Percentiles rank a stretch among this genome's conserved stretches.
Conservation (phyloP, 1,140 invertebrate genomes). For the Drosophila elegans region DNA sequence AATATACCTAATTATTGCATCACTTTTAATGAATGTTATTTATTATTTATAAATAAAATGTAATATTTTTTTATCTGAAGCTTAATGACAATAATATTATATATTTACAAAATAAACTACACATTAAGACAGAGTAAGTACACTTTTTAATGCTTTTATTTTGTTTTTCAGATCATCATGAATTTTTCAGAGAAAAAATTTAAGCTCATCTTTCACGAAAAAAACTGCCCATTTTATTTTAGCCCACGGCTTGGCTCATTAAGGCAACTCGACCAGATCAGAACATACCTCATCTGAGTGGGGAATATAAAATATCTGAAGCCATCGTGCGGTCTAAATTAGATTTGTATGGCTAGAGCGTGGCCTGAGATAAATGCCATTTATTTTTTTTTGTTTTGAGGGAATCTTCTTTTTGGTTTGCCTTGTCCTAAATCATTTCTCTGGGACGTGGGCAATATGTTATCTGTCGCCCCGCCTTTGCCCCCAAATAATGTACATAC, state of each 20-base stretch:
- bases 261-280: background rate
- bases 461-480: slow-evolving; percentile 38
- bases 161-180: no score
- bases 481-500: background rate
- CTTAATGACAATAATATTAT: no score
- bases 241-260: background rate
- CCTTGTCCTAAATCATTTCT: slow-evolving; percentile 12
- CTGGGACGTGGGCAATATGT: slow-evolving; percentile 53
- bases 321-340: slow-evolving; percentile 54
- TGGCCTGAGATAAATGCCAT: slow-evolving; percentile 42
- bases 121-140: no score
- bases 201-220: no score
- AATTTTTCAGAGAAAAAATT: no score
- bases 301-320: slow-evolving; percentile 23
- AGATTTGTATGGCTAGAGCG: slow-evolving; percentile 59
- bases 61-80: no score
- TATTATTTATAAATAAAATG: no score
- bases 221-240: background rate
- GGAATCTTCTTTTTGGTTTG: slow-evolving; percentile 12
- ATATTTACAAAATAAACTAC: no score
- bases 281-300: background rate
- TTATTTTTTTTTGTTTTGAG: slow-evolving; percentile 8
- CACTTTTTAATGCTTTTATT: no score
- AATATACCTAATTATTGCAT: no score
- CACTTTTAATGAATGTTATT: no score